phyloP scores from a whole-genome alignment of 1,140 invertebrate genomes.

The Bathynomus jamesi region DNA sequence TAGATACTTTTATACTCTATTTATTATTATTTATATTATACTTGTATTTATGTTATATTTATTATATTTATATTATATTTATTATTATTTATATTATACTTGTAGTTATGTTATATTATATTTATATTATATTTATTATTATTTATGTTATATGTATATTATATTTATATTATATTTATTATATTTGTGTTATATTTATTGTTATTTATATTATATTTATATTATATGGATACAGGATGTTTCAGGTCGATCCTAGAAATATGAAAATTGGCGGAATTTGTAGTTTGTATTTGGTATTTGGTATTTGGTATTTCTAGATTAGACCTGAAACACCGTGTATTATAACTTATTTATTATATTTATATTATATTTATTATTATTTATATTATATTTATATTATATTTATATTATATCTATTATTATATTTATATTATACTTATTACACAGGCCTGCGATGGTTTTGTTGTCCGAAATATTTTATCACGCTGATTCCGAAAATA shows the following conservation, averaged over 20 bases:
- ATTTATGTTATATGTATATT: neutral
- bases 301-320: too few species aligned
- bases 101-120: neutral
- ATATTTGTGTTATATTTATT: neutral
- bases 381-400: neutral
- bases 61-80: neutral
- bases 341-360: neutral
- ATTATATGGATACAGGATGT: too few species aligned
- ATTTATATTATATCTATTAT: neutral
- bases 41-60: neutral
- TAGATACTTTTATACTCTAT: too few species aligned
- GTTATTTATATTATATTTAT: neutral
- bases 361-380: neutral
- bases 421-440: neutral
- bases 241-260: too few species aligned
- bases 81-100: neutral
- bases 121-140: neutral
- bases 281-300: too few species aligned
- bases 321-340: too few species aligned
- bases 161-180: neutral
- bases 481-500: too few species aligned
- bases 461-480: too few species aligned
- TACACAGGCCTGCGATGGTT: too few species aligned
- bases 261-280: too few species aligned
- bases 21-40: neutral